Evolutionary conservation across 64 coral and sea anemone species (phyloP).

Genomic region (Acropora tenuis): DNA sequence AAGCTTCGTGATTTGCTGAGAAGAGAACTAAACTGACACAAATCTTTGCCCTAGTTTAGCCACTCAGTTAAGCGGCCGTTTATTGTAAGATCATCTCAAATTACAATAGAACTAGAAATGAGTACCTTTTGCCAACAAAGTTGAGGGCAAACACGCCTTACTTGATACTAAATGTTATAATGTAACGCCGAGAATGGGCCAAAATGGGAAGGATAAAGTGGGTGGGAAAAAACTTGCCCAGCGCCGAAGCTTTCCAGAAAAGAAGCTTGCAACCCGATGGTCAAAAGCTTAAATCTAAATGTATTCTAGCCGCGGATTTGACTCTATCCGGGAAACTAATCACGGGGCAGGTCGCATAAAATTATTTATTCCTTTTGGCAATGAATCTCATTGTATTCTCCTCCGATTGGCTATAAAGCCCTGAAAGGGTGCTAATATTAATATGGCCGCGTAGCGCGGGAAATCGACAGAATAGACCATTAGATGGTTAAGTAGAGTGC

Average conservation of each 20-base stretch:
- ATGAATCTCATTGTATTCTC: neutral
- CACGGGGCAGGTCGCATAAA: neutral
- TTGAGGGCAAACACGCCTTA: neutral
- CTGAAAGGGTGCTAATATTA: too few species aligned
- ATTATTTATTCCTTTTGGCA: conserved; percentile 5
- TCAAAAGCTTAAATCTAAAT: conserved; percentile 6
- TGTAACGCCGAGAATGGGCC: too few species aligned
- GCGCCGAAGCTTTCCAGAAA: neutral
- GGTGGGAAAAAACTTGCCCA: neutral
- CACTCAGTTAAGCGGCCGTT: conserved; percentile 20
- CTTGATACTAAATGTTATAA: too few species aligned
- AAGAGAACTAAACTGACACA: too few species aligned
- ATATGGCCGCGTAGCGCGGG: too few species aligned
- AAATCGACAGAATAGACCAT: too few species aligned
- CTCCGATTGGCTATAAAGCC: too few species aligned
- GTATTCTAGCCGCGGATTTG: neutral
- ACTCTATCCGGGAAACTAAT: neutral
- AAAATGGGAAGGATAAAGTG: too few species aligned
- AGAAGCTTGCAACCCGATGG: neutral
- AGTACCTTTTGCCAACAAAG: neutral
- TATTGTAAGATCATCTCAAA: neutral
- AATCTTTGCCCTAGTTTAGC: too few species aligned
- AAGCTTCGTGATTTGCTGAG: too few species aligned
- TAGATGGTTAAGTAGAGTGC: too few species aligned
- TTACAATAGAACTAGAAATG: too few species aligned